Evolutionary conservation across 2,888 invertebrate species (phyloP).

Genomic region (Scaptomyza parva): DNA sequence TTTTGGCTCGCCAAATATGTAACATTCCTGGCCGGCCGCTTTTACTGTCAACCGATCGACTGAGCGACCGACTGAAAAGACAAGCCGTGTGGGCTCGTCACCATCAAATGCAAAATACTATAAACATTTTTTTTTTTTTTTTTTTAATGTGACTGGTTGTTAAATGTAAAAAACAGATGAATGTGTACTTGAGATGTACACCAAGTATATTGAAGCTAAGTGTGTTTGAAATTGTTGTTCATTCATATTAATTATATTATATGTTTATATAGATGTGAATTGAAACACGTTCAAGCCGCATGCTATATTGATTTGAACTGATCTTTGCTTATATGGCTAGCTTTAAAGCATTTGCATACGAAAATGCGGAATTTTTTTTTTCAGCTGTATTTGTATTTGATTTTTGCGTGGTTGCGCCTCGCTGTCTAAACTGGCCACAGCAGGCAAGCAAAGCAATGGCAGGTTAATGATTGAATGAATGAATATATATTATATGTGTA

Average conservation of each 20-base stretch:
- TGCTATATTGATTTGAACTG: constrained; percentile 39
- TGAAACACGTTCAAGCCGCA: constrained; percentile 65
- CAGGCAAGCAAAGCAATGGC: background rate
- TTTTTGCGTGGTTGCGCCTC: constrained; percentile 65
- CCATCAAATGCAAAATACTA: constrained; percentile 10
- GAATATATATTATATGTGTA: no score
- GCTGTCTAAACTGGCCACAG: constrained; percentile 43
- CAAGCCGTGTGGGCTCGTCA: constrained; percentile 67
- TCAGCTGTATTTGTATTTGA: background rate
- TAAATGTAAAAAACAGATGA: constrained; percentile 1
- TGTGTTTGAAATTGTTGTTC: constrained; percentile 31
- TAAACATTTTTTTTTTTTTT: constrained; percentile 17
- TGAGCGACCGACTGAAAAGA: background rate
- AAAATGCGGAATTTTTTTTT: constrained; percentile 44
- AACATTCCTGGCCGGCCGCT: constrained; percentile 57
- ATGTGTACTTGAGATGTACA: constrained; percentile 38
- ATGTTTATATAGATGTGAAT: constrained; percentile 48
- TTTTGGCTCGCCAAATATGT: constrained; percentile 61
- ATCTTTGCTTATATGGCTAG: constrained; percentile 58
- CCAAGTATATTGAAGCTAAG: no score
- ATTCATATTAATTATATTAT: constrained; percentile 71
- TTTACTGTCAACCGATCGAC: constrained; percentile 57
- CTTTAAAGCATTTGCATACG: constrained; percentile 59
- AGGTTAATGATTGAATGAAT: constrained; percentile 23
- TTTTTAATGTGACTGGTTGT: constrained; percentile 23